A percentile compares a stretch with the other conserved stretches of the same genome.
These are phyloP conservation scores for Apis dorsata DNA, from an alignment of 1,140 invertebrate species.

Conservation along the genomic window DNA sequence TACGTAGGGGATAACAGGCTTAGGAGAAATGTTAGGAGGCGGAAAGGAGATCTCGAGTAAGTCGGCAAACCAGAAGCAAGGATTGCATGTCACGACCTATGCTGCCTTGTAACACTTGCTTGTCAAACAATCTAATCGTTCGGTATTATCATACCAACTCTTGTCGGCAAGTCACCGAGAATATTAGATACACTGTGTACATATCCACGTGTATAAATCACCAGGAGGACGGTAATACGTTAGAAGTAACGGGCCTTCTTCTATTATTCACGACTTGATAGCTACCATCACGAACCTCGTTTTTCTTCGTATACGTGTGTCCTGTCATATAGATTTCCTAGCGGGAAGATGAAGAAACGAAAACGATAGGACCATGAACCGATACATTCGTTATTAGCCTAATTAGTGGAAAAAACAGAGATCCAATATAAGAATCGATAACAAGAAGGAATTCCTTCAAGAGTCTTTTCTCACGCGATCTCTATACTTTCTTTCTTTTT, in stretches of 20 bases:
- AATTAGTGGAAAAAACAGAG: constrained; percentile 39
- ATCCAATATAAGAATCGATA: constrained; percentile 39
- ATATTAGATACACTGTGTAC: constrained; percentile 7
- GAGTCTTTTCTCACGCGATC: too few relatives aligned
- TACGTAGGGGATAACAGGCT: constrained; percentile 21
- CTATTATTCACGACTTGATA: constrained; percentile 41
- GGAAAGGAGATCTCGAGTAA: constrained; percentile 34
- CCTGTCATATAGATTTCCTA: not conserved
- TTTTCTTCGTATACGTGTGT: not conserved
- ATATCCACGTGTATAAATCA: constrained; percentile 28
- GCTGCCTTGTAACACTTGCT: constrained; percentile 32
- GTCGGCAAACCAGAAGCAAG: constrained; percentile 18
- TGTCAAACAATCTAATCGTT: constrained; percentile 49
- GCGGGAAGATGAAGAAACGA: not conserved
- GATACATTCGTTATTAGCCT: constrained; percentile 46
- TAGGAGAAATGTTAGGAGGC: not conserved
- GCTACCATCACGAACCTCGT: constrained; percentile 9
- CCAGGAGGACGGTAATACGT: not conserved
- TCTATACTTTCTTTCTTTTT: too few relatives aligned
- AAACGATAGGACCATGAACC: constrained; percentile 9
- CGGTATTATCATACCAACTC: constrained; percentile 29
- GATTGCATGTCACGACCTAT: constrained; percentile 24
- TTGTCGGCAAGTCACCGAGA: constrained; percentile 29
- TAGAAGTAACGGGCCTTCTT: constrained; percentile 29
- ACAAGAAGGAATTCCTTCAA: not conserved